Evolutionary conservation across 2,797 vertebrate genomes (phyloP), one percentile per base, ranked within the genome.

Genomic region (Sphaeramia orbicularis): DNA sequence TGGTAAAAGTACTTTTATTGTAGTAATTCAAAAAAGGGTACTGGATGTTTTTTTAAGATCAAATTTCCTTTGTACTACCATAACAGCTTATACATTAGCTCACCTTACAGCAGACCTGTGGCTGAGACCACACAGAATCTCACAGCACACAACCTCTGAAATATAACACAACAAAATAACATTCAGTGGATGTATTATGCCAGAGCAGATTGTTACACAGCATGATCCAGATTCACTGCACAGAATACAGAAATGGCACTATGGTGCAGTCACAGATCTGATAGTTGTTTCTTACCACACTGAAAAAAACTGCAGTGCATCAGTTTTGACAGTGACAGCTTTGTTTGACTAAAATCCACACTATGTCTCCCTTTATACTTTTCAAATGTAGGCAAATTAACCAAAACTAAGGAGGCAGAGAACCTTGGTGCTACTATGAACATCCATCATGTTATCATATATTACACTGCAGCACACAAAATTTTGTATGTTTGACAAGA

Each of bases 161-260:
- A 71, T 19, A 50, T 11, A 14, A 72, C 12, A 62, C n/a, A 63
- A 58, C 24, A 72, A 44, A 27, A 65, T 48, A 36, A 61, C 52
- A 62, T 35, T 53, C 38, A 59, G 41, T 54, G 18, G 52, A 69
- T 66, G 71, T 57, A 38, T 37, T 69, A 21, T 24, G 45, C 9
- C 45, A 44, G 55, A 70, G 18, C 70, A 81, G 69, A 68, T 36
- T 78, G 68, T 56, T 50, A 52, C 62, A 76, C 78, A 77, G 60
- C 67, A 64, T 65, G 61, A 49, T 41, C 35, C 49, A 57, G 37
- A 74, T 76, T 72, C 45, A 40, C 16, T 27, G 15, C 49, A 49
- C 56, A 72, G 24, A 54, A 59, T 49, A 63, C 54, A 56, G 42
- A 66, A 11, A 64, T 32, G 40, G 30, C 51, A 44, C 42, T 21